phyloP scores from a whole-genome alignment of 2,888 invertebrate genomes.

The Leptopilina drosophilae region DNA sequence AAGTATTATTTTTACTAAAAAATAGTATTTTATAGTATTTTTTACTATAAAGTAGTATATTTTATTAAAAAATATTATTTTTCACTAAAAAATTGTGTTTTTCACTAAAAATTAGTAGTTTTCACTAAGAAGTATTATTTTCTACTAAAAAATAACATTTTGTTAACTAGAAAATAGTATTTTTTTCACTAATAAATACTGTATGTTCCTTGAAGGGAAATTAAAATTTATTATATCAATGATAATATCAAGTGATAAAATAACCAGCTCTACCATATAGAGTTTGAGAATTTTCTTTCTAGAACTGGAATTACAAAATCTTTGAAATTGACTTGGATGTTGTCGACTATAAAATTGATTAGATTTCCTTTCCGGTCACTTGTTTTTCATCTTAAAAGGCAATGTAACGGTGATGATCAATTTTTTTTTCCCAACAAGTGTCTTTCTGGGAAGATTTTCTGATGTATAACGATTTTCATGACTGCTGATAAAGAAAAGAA shows the following conservation, averaged over 20 bases:
- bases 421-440: background rate
- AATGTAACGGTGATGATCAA: conserved; percentile 2
- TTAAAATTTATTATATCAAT: too few species aligned
- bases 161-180: too few species aligned
- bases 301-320: conserved; percentile 4
- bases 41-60: too few species aligned
- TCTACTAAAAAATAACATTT: too few species aligned
- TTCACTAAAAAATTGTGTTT: too few species aligned
- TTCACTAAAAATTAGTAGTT: too few species aligned
- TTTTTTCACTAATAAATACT: background rate
- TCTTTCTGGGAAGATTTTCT: conserved; percentile 7
- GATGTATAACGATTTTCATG: background rate
- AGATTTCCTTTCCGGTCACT: conserved; percentile 13
- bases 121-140: too few species aligned
- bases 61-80: too few species aligned
- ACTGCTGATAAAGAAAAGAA: background rate
- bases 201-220: too few species aligned
- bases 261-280: background rate
- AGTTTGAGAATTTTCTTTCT: background rate
- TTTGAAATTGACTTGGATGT: conserved; percentile 17
- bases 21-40: too few species aligned
- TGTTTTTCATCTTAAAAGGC: conserved; percentile 17
- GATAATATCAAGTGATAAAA: background rate
- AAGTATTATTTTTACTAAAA: too few species aligned
- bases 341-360: conserved; percentile 4